These are phyloP conservation scores for Caretta caretta DNA, from an alignment of 2,113 vertebrate species.

Conservation along the genomic window DNA sequence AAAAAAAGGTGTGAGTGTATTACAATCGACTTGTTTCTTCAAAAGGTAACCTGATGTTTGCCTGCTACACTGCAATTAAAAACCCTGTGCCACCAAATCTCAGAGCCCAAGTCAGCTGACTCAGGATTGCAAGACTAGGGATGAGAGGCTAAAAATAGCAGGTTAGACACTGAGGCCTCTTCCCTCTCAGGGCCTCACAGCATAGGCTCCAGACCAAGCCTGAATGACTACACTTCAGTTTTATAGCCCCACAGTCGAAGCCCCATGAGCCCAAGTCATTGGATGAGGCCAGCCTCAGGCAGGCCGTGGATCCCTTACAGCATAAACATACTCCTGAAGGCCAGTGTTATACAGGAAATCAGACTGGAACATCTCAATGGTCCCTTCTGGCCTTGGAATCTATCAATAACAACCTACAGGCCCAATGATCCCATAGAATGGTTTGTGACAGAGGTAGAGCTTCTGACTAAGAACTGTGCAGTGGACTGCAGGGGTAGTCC, in stretches of 20 bases:
- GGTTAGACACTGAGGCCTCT: background rate
- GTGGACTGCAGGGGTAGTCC: background rate
- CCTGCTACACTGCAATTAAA: no score
- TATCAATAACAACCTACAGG: background rate
- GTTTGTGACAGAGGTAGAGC: background rate
- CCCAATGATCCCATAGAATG: fast-evolving
- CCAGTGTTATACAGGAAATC: background rate
- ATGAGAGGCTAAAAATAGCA: no score
- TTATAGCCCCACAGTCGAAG: background rate
- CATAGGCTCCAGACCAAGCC: background rate
- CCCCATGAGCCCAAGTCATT: background rate
- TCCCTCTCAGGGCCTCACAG: background rate
- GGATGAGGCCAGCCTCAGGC: background rate
- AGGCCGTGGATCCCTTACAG: background rate
- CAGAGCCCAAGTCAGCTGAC: no score
- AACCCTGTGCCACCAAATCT: no score
- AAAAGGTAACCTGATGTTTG: background rate
- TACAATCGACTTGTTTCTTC: background rate
- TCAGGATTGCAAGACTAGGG: no score
- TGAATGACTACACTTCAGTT: background rate
- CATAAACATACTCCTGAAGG: background rate
- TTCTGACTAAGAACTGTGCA: background rate
- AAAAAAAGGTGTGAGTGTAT: fast-evolving
- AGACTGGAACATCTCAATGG: background rate
- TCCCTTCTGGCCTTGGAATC: background rate